phyloP scores from a whole-genome alignment of 1,140 invertebrate genomes.

The Macrotrachela quadricornifera region DNA sequence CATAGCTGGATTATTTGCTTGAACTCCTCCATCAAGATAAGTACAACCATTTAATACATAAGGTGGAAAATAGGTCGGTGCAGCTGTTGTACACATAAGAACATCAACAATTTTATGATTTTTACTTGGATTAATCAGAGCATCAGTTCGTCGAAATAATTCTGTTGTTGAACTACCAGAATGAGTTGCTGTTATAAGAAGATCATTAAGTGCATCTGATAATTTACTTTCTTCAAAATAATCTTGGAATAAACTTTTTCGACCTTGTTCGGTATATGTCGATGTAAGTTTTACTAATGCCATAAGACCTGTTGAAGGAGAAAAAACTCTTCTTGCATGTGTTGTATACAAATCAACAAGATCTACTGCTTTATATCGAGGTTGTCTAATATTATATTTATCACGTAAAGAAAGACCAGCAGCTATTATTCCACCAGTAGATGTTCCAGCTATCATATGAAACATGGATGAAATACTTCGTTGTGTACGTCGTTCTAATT shows the following conservation, averaged over 20 bases:
- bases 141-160: not conserved
- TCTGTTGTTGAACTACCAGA: not conserved
- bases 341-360: no score
- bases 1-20: not conserved
- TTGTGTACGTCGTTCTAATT: not conserved
- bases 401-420: not conserved
- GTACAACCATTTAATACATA: not conserved
- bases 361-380: no score
- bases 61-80: not conserved
- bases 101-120: not conserved
- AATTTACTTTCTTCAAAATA: no score
- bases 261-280: no score
- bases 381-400: not conserved
- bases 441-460: not conserved
- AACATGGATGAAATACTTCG: not conserved
- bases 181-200: no score
- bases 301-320: no score
- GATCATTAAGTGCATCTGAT: no score
- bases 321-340: not conserved
- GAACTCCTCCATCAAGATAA: not conserved
- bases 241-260: no score
- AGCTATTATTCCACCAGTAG: not conserved
- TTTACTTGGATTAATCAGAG: not conserved
- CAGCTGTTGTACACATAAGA: not conserved
- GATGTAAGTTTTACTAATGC: no score